phyloP scores from a whole-genome alignment of 2,888 invertebrate species.

The Rhodophaea formosa region DNA sequence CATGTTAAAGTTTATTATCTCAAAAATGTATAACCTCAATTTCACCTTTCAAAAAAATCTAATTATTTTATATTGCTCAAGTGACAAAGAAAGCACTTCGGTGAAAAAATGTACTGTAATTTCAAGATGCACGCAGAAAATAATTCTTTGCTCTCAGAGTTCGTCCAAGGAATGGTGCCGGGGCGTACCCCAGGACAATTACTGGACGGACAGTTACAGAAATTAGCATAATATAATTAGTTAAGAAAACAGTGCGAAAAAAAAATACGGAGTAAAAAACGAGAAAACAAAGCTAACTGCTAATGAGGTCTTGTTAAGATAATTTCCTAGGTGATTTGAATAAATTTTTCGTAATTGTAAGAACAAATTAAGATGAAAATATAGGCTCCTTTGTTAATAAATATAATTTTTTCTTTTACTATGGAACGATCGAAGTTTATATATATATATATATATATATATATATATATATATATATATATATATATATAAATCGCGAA shows the following conservation, averaged over 20 bases:
- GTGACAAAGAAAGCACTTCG: background rate
- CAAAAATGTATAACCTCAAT: background rate
- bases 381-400: too few relatives aligned
- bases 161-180: constrained; percentile 23
- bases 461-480: too few relatives aligned
- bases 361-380: too few relatives aligned
- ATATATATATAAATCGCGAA: too few relatives aligned
- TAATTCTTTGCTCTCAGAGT: constrained; percentile 19
- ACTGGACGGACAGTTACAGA: constrained; percentile 39
- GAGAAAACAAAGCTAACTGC: constrained; percentile 55
- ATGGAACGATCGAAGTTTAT: background rate
- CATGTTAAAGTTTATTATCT: background rate
- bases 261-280: constrained; percentile 40
- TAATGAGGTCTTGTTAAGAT: constrained; percentile 61
- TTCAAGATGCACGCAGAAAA: background rate
- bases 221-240: constrained; percentile 67
- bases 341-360: constrained; percentile 20
- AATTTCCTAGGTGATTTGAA: constrained; percentile 47
- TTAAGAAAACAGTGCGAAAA: constrained; percentile 44
- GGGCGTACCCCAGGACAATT: constrained; percentile 37
- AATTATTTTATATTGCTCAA: background rate
- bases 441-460: too few relatives aligned
- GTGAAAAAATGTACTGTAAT: constrained; percentile 3
- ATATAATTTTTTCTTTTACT: too few relatives aligned
- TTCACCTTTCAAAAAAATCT: background rate